A percentile compares a stretch with the other conserved stretches of the same genome.
Conservation (phyloP, 2,888 invertebrate genomes). For the Epinotia nisella region DNA sequence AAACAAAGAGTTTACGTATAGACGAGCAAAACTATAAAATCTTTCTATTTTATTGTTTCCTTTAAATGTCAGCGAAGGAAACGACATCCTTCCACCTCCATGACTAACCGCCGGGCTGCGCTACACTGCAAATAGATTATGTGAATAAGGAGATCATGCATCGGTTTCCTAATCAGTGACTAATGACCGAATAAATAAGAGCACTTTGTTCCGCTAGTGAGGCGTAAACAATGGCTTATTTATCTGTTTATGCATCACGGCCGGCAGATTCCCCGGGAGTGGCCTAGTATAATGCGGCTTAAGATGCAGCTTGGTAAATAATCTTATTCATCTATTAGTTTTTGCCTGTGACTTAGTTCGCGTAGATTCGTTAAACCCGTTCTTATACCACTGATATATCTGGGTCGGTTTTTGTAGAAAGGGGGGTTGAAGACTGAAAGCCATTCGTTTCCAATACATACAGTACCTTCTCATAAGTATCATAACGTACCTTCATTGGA, state of each 20-base stretch:
- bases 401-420: background rate
- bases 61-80: background rate
- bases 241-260: slow-evolving; percentile 67
- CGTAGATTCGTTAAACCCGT: background rate
- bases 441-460: too few relatives aligned
- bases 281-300: slow-evolving; percentile 37
- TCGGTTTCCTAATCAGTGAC: slow-evolving; percentile 42
- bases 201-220: slow-evolving; percentile 65
- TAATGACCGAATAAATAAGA: slow-evolving; percentile 45
- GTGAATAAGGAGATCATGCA: slow-evolving; percentile 38
- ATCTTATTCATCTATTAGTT: background rate
- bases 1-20: background rate
- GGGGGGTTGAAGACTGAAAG: too few relatives aligned
- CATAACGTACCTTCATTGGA: too few relatives aligned
- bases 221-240: slow-evolving; percentile 70
- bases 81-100: slow-evolving; percentile 16
- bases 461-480: too few relatives aligned
- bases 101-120: slow-evolving; percentile 15
- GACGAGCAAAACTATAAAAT: background rate
- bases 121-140: slow-evolving; percentile 31
- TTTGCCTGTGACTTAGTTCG: background rate
- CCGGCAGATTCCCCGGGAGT: slow-evolving; percentile 55
- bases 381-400: background rate
- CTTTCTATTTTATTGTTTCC: background rate
- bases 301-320: slow-evolving; percentile 13